These are phyloP conservation scores for Eucriotettix oculatus DNA, from an alignment of 2,888 invertebrate species.

Conservation along the genomic window DNA sequence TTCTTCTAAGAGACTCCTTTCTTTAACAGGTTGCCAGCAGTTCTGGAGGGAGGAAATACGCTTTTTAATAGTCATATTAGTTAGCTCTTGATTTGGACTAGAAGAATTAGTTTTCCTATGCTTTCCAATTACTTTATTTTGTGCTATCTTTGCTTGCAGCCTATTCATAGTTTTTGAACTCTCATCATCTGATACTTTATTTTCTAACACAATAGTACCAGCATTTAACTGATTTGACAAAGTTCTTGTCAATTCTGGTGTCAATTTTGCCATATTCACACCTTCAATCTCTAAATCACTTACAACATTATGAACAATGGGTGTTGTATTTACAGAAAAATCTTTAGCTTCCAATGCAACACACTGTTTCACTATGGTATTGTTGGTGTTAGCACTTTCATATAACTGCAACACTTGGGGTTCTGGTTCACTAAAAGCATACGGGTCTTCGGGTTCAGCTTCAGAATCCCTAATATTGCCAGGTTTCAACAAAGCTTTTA, in stretches of 20 bases:
- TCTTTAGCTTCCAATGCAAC: constrained; percentile 3
- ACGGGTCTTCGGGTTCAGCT: constrained; percentile 26
- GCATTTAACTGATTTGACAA: background rate
- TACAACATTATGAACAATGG: background rate
- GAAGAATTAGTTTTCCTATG: constrained; percentile 13
- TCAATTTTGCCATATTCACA: constrained; percentile 1
- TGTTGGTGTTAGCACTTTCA: constrained; percentile 7
- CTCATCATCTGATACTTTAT: constrained; percentile 10
- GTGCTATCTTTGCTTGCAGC: constrained; percentile 17
- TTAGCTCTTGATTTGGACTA: constrained; percentile 4
- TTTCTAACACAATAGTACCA: background rate
- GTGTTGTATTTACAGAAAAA: background rate
- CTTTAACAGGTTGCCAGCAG: constrained; percentile 4
- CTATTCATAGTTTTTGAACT: constrained; percentile 17
- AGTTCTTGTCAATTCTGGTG: constrained; percentile 1
- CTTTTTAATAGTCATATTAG: background rate
- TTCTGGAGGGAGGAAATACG: background rate
- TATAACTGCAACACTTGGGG: constrained; percentile 10
- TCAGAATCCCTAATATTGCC: constrained; percentile 13
- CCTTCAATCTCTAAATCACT: constrained; percentile 1
- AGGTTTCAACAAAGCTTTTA: constrained; percentile 26
- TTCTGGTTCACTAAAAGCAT: constrained; percentile 30
- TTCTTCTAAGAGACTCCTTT: constrained; percentile 13
- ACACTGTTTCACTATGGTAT: constrained; percentile 6
- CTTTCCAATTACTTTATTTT: constrained; percentile 17